Evolutionary conservation across 2,797 vertebrate genomes (phyloP).

Genomic region (Perodicticus potto): DNA sequence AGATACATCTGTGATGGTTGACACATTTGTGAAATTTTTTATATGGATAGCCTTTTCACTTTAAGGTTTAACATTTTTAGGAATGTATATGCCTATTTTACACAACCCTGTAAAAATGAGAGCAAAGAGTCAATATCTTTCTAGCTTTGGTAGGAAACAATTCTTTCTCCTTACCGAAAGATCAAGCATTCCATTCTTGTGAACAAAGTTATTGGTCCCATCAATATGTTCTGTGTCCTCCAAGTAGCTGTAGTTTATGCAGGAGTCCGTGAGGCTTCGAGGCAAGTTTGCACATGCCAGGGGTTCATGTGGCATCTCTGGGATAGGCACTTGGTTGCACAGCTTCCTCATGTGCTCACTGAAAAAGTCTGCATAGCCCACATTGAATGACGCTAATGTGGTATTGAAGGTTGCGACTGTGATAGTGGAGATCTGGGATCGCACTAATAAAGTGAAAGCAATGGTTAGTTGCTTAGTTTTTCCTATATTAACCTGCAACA

Average conservation of each 20-base stretch:
- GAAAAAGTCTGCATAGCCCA: constrained; percentile 99
- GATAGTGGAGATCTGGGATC: constrained; percentile 99
- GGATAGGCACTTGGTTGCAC: constrained; percentile 95
- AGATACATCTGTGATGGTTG: neutral
- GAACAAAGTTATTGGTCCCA: constrained; percentile 98
- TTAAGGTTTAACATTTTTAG: constrained; percentile 42
- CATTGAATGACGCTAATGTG: constrained; percentile 98
- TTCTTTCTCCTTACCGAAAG: constrained; percentile 91
- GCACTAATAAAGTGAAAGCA: constrained; percentile 88
- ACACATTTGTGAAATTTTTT: neutral
- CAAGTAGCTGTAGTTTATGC: constrained; percentile 98
- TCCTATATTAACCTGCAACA: neutral
- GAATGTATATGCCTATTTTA: neutral
- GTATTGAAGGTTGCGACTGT: constrained; percentile 99
- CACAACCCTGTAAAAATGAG: neutral
- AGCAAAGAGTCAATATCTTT: neutral
- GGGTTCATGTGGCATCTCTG: constrained; percentile 95
- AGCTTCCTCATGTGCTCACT: constrained; percentile 98
- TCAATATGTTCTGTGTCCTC: constrained; percentile 98
- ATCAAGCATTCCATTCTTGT: constrained; percentile 99
- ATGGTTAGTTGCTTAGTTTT: constrained; percentile 58
- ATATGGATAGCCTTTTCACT: neutral
- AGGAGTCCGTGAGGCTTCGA: constrained; percentile 98
- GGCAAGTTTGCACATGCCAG: constrained; percentile 97
- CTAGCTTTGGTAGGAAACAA: constrained; percentile 40